These are phyloP conservation scores for Luffia ferchaultella DNA, from an alignment of 2,888 invertebrate genomes.

Conservation along the genomic window DNA sequence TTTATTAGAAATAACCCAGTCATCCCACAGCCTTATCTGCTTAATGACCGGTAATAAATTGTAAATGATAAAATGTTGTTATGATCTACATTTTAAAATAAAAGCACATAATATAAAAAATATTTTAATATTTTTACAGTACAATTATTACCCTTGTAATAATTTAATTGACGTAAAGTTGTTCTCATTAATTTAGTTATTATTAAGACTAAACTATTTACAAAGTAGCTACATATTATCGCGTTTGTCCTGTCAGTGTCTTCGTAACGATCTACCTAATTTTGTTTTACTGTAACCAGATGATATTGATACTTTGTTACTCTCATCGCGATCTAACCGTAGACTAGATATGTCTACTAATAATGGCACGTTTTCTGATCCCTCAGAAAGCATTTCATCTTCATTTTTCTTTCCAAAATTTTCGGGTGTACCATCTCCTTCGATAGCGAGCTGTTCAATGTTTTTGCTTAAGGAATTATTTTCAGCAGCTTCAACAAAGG, in stretches of 20 bases:
- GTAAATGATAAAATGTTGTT: no score
- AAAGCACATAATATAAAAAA: neutral
- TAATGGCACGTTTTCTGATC: slow-evolving; percentile 62
- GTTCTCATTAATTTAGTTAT: slow-evolving; percentile 55
- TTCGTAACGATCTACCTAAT: slow-evolving; percentile 51
- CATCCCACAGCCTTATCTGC: no score
- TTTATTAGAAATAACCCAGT: no score
- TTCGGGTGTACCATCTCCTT: slow-evolving; percentile 56
- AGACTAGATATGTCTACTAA: slow-evolving; percentile 54
- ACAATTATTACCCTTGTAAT: slow-evolving; percentile 53
- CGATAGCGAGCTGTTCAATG: slow-evolving; percentile 63
- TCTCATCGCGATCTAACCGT: slow-evolving; percentile 40
- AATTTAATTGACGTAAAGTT: slow-evolving; percentile 46
- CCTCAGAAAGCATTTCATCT: slow-evolving; percentile 36
- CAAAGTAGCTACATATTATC: slow-evolving; percentile 34
- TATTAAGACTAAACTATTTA: slow-evolving; percentile 54
- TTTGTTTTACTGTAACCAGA: slow-evolving; percentile 64
- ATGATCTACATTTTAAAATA: no score
- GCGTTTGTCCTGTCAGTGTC: slow-evolving; percentile 31
- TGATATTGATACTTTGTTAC: slow-evolving; percentile 51
- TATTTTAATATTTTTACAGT: neutral
- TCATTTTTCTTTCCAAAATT: slow-evolving; percentile 32
- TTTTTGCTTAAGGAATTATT: slow-evolving; percentile 78
- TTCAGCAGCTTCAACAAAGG: slow-evolving; percentile 88
- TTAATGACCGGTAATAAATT: no score